These are phyloP conservation scores for Amphipyra tragopoginis DNA, from an alignment of 2,888 invertebrate genomes.

Conservation along the genomic window DNA sequence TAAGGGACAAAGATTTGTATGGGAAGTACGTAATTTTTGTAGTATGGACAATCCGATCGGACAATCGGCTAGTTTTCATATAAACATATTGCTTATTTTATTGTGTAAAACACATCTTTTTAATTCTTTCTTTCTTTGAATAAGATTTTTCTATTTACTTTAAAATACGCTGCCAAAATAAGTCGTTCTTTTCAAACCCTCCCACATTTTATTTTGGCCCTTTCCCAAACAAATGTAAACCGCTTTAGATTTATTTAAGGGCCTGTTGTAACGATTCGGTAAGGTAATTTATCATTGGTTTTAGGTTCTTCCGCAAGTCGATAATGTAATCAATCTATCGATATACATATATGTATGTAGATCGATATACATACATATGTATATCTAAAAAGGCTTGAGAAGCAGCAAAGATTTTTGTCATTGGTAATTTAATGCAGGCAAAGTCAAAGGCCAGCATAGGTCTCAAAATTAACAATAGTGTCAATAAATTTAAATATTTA, in stretches of 20 bases:
- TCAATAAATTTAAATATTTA: conserved; percentile 5
- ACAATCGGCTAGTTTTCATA: too few species aligned
- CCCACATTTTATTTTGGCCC: conserved; percentile 32
- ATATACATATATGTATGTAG: not conserved
- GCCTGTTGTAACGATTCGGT: conserved; percentile 24
- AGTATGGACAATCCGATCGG: too few species aligned
- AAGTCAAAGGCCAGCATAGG: not conserved
- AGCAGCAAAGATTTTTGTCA: too few species aligned
- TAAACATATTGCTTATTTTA: too few species aligned
- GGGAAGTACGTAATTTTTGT: too few species aligned
- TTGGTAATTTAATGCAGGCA: too few species aligned
- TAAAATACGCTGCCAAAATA: conserved; percentile 7
- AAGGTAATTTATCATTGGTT: conserved; percentile 40
- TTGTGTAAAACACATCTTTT: too few species aligned
- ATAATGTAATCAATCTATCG: conserved; percentile 2
- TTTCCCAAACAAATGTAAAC: conserved; percentile 46
- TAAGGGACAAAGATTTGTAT: too few species aligned
- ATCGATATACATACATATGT: too few species aligned
- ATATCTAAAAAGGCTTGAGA: too few species aligned
- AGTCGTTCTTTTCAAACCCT: conserved; percentile 21
- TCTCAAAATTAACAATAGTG: not conserved
- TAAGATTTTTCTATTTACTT: too few species aligned
- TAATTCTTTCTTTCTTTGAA: too few species aligned
- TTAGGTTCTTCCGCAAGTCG: conserved; percentile 17
- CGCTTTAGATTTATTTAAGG: conserved; percentile 52